Base-by-base conservation (phyloP, 2,797 vertebrate genomes). In the Gadopsis bispinosus region DNA sequence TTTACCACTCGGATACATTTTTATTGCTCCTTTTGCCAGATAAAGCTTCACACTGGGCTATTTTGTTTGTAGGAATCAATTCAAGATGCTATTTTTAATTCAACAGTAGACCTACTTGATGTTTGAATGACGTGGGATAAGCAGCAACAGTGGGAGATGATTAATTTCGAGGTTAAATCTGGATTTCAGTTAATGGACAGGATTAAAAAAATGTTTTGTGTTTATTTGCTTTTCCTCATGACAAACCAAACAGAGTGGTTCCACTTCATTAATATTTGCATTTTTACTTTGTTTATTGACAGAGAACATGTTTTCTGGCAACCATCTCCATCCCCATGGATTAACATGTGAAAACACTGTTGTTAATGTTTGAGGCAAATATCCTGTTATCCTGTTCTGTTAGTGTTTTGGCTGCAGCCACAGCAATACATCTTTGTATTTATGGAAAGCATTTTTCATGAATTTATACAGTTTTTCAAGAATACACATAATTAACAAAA, bases 351-450 rank as follows among this genome's bases (percentile, higher is more conserved):
- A 80, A 86, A 89, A 88, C 73, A 90, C 1, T 69, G 54, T 19
- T 71, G 73, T 37, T 85, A 78, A 89, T 83, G 80, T 75, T 84
- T 81, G 68, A 87, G 35, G 62, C 39, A 84, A 84, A 88, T 78
- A 73, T 91, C 81, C 84, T 77, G 70, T 75, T 19, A 39, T 50
- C 51, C n/a, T 8, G 20, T 26, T 26, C 1, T 26, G 26, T 26
- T 14, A 47, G 67, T 51, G 71, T 69, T 67, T 54, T 31, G 10
- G 31, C 54, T 45, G 5, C 60, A 50, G 33, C 33, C 35, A 8
- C 2, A 55, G 7, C 45, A 58, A 39, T 4, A n/a, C 20, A 60
- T 47, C 19, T 45, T 56, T 59, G 7, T 3, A 65, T 80, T 70
- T 61, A 48, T 69, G 8, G 4, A 9, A 10, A 39, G n/a, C 5